phyloP scores from a whole-genome alignment of 2,888 invertebrate genomes.

The Agrypnus murinus region DNA sequence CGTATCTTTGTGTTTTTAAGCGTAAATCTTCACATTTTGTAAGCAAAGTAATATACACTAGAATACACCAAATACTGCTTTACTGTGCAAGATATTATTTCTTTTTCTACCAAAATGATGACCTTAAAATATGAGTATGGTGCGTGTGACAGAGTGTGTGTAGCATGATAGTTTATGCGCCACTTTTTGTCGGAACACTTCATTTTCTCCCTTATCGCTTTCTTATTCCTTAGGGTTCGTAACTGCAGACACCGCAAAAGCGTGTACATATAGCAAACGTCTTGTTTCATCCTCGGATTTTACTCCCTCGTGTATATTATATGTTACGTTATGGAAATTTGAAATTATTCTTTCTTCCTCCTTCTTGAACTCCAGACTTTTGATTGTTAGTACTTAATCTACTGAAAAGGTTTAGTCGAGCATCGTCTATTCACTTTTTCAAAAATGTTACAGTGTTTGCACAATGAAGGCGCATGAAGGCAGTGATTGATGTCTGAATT shows the following conservation, averaged over 20 bases:
- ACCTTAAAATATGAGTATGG: constrained; percentile 3
- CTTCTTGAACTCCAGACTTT: constrained; percentile 3
- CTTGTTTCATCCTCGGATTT: constrained; percentile 26
- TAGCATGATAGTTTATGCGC: constrained; percentile 18
- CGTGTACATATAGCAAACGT: constrained; percentile 27
- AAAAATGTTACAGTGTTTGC: neutral
- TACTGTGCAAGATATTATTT: too few relatives aligned
- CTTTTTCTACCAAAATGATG: neutral
- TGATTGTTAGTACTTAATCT: constrained; percentile 24
- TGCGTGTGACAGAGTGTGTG: constrained; percentile 23
- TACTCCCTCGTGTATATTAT: constrained; percentile 10
- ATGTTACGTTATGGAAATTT: constrained; percentile 23
- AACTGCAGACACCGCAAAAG: constrained; percentile 24
- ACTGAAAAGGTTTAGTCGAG: constrained; percentile 12
- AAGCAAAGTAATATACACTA: too few relatives aligned
- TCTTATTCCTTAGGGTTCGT: constrained; percentile 21
- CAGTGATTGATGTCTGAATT: too few relatives aligned
- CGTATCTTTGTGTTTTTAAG: too few relatives aligned
- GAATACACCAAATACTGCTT: too few relatives aligned
- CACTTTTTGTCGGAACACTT: constrained; percentile 27
- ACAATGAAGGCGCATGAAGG: too few relatives aligned
- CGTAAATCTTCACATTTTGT: too few relatives aligned
- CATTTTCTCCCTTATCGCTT: constrained; percentile 28
- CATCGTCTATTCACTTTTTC: neutral
- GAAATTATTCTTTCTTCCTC: constrained; percentile 21